Evolutionary conservation across 2,888 invertebrate genomes (phyloP).

Genomic region (Protodeltote pygarga): DNA sequence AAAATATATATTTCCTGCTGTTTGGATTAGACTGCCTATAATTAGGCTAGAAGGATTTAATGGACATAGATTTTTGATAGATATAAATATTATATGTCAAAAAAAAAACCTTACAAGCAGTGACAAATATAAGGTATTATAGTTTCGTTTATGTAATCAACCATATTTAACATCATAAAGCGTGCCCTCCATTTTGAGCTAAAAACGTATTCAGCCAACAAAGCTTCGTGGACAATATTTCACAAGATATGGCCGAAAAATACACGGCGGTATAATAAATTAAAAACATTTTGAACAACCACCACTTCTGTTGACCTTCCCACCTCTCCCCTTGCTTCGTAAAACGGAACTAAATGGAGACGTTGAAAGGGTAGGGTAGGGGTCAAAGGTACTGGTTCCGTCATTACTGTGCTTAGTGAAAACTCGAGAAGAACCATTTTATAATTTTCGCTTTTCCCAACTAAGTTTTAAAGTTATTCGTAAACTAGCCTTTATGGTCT

Average conservation of each 20-base stretch:
- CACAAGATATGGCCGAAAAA: constrained; percentile 60
- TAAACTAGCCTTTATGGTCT: constrained; percentile 40
- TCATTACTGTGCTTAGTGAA: constrained; percentile 54
- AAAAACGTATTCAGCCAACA: constrained; percentile 51
- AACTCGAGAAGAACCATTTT: constrained; percentile 62
- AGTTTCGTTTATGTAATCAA: constrained; percentile 37
- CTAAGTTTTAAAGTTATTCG: constrained; percentile 38
- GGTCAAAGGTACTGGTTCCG: constrained; percentile 48
- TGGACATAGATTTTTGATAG: too few species aligned
- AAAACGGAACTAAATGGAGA: constrained; percentile 19
- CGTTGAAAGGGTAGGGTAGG: constrained; percentile 22
- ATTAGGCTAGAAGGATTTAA: too few species aligned
- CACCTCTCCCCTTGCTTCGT: constrained; percentile 15
- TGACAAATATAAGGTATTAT: too few species aligned
- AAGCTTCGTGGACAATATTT: constrained; percentile 61
- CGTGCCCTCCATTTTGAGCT: constrained; percentile 44
- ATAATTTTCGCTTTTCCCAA: constrained; percentile 54
- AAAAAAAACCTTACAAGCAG: too few species aligned
- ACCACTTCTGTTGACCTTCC: constrained; percentile 42
- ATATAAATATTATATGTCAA: too few species aligned
- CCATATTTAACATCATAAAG: constrained; percentile 43
- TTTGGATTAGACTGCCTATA: too few species aligned
- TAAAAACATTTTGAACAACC: constrained; percentile 59
- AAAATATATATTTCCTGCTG: too few species aligned
- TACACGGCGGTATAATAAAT: constrained; percentile 62